A percentile compares a stretch with the other conserved stretches of the same genome.
phyloP scores from a whole-genome alignment of 2,888 invertebrate genomes.

The Margaritifera margaritifera region DNA sequence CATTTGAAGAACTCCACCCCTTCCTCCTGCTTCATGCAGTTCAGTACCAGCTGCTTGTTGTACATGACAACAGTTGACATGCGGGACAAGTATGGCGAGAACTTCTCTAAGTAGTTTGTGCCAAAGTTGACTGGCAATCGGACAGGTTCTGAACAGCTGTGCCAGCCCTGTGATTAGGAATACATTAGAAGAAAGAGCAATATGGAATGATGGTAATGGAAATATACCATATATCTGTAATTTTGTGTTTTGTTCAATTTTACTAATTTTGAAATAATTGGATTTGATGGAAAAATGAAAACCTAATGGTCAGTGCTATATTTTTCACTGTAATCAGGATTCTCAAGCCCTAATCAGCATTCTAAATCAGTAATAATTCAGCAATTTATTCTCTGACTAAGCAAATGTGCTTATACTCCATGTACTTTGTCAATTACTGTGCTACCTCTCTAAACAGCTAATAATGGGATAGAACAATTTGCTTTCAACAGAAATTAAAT shows the following conservation, averaged over 20 bases:
- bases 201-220: neutral
- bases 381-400: too few relatives aligned
- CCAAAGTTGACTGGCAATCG: constrained; percentile 50
- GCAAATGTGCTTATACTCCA: too few relatives aligned
- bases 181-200: neutral
- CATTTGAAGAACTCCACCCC: constrained; percentile 54
- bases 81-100: constrained; percentile 60
- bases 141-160: constrained; percentile 52
- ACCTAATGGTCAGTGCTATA: too few relatives aligned
- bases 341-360: too few relatives aligned
- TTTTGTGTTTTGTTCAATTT: neutral
- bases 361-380: too few relatives aligned
- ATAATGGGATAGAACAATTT: too few relatives aligned
- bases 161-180: constrained; percentile 61
- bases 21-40: constrained; percentile 47
- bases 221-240: neutral
- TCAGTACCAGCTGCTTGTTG: constrained; percentile 51
- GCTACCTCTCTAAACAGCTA: too few relatives aligned
- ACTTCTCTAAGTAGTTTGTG: constrained; percentile 39
- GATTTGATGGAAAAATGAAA: too few relatives aligned
- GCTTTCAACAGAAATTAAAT: too few relatives aligned
- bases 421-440: too few relatives aligned
- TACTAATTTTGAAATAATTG: too few relatives aligned
- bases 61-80: constrained; percentile 64
- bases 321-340: too few relatives aligned